phyloP scores from a whole-genome alignment of 1,140 invertebrate species.

The Calephelis nemesis region DNA sequence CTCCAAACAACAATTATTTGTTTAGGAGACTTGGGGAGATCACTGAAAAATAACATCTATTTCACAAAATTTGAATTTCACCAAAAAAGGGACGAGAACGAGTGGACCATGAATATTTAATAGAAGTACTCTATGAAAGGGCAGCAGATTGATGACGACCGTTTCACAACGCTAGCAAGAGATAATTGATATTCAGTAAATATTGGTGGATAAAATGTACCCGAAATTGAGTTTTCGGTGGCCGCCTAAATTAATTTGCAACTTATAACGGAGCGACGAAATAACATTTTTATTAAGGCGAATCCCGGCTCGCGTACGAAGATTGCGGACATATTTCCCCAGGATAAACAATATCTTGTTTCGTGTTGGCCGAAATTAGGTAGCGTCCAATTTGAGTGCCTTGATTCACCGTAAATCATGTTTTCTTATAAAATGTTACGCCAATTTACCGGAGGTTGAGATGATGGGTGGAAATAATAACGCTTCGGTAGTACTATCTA shows the following conservation, averaged over 20 bases:
- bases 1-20: too few species aligned
- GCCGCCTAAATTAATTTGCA: constrained; percentile 73
- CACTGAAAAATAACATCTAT: neutral
- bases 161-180: neutral
- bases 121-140: constrained; percentile 11
- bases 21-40: neutral
- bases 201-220: constrained; percentile 72
- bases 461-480: too few species aligned
- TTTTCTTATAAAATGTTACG: neutral
- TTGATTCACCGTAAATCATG: neutral
- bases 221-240: constrained; percentile 71
- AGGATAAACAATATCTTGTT: constrained; percentile 37
- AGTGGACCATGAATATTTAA: constrained; percentile 15
- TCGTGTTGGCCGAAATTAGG: constrained; percentile 29
- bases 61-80: constrained; percentile 4
- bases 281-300: constrained; percentile 68
- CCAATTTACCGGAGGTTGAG: neutral
- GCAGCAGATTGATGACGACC: constrained; percentile 12
- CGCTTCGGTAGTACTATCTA: too few species aligned
- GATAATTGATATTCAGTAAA: constrained; percentile 74
- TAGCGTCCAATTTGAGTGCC: constrained; percentile 19
- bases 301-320: constrained; percentile 44
- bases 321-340: constrained; percentile 33
- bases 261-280: constrained; percentile 64
- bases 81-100: constrained; percentile 10